These are phyloP conservation scores for Bombylius major DNA, from an alignment of 2,888 invertebrate genomes.

Conservation along the genomic window DNA sequence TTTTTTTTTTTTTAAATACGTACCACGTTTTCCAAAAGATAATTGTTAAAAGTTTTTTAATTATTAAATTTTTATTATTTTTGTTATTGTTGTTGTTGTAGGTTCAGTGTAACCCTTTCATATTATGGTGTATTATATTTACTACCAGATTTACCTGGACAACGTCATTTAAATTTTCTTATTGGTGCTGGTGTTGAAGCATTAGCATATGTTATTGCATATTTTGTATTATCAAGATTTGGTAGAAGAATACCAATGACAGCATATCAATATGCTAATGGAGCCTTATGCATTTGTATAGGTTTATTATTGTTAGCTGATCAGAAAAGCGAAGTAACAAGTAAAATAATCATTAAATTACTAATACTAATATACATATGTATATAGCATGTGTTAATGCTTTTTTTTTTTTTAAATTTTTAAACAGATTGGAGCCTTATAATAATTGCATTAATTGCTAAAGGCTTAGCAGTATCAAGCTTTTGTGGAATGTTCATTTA, in stretches of 20 bases:
- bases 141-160: constrained; percentile 33
- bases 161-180: constrained; percentile 39
- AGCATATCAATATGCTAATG: constrained; percentile 33
- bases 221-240: constrained; percentile 30
- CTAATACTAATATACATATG: too few relatives aligned
- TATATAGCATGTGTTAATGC: not conserved
- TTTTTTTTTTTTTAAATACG: not conserved
- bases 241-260: constrained; percentile 37
- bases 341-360: constrained; percentile 3
- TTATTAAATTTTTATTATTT: not conserved
- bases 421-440: constrained; percentile 14
- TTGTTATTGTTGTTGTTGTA: constrained; percentile 1
- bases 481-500: constrained; percentile 37
- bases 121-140: constrained; percentile 36
- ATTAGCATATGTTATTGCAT: constrained; percentile 31
- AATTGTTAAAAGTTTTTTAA: not conserved
- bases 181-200: constrained; percentile 39
- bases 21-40: too few relatives aligned
- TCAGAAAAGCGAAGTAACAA: constrained; percentile 1
- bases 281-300: constrained; percentile 32
- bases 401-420: not conserved
- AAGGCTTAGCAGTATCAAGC: constrained; percentile 35
- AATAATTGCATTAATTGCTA: constrained; percentile 31
- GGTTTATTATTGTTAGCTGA: constrained; percentile 21
- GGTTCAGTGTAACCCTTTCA: constrained; percentile 35